These are phyloP conservation scores for Oligia fasciuncula DNA, from an alignment of 2,888 invertebrate species.

Conservation along the genomic window DNA sequence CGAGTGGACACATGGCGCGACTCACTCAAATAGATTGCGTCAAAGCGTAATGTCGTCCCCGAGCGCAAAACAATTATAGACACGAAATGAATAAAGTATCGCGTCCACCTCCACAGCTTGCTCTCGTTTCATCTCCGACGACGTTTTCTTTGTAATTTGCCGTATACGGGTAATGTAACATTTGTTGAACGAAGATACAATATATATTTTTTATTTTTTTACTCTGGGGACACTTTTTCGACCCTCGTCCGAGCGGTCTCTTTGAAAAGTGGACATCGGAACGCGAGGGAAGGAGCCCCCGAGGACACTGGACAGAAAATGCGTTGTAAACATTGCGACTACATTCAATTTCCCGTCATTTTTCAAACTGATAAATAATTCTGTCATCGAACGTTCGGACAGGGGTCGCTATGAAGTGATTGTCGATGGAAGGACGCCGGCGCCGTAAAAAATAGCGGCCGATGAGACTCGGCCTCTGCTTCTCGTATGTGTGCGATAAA, in stretches of 20 bases:
- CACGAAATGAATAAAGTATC: conserved; percentile 86
- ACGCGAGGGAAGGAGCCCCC: conserved; percentile 90
- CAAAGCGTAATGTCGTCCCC: conserved; percentile 82
- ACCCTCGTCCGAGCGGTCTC: conserved; percentile 90
- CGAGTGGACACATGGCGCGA: conserved; percentile 76
- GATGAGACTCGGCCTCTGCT: conserved; percentile 81
- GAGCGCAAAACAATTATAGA: conserved; percentile 86
- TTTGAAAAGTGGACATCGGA: conserved; percentile 90
- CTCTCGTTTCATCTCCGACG: conserved; percentile 76
- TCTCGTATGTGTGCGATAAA: conserved; percentile 87
- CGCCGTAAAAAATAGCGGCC: conserved; percentile 88
- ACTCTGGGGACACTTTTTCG: conserved; percentile 90
- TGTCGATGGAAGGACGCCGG: conserved; percentile 86
- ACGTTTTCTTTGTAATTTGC: conserved; percentile 85
- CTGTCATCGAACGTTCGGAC: conserved; percentile 90
- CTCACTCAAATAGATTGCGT: conserved; percentile 88
- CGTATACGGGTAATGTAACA: conserved; percentile 82
- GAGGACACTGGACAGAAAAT: conserved; percentile 89
- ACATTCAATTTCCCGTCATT: conserved; percentile 91
- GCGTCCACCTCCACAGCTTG: conserved; percentile 73
- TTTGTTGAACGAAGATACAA: conserved; percentile 86
- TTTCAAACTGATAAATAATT: conserved; percentile 91
- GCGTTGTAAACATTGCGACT: conserved; percentile 91
- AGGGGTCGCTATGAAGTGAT: conserved; percentile 90
- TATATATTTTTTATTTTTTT: conserved; percentile 89